Base-by-base conservation (phyloP, 2,113 vertebrate species). In the Lates calcarifer region DNA sequence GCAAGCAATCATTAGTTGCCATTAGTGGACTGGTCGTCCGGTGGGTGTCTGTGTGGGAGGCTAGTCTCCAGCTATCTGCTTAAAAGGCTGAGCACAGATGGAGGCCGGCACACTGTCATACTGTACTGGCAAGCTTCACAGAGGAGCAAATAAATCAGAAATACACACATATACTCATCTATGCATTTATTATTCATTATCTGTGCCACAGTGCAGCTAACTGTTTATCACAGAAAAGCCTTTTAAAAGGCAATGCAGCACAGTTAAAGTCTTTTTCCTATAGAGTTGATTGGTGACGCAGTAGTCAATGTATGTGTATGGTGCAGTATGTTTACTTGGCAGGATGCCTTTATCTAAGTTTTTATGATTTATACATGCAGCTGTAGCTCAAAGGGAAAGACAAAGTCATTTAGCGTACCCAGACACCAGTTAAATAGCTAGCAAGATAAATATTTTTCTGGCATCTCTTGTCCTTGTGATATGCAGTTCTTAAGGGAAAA, bases 161-260 rank as follows among this genome's bases (percentile, higher is more conserved):
- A 81, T 69, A 53, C 69, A 79, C 88, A 55, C 86, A 72, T 64
- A 83, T 62, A 88, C 71, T 86, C 77, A 87, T 89, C 61, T 79
- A 47, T 80, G 76, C 72, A 91, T 93, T 88, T 90, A 91, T 92
- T 90, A 91, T 93, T 90, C 90, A 90, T 92, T 85, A 90, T 85
- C 29, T 4, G 75, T 78, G 69, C 69, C 86, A 81, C 61, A 62
- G 85, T 76, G 66, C 63, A 15, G 70, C 86, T 81, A 35, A 74
- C 77, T 84, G 86, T 87, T 90, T 89, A 89, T 90, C 88, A 88
- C 53, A 71, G 81, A 83, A 62, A 83, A 64, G 22, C 60, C 65
- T 80, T 82, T 83, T 70, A 77, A 83, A 83, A 85, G 51, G 57
- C 68, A 5, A 24, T 39, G 64, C 74, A 45, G 60, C 56, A 49